Conservation (phyloP, 2,113 vertebrate genomes). For the Thermophis baileyi region DNA sequence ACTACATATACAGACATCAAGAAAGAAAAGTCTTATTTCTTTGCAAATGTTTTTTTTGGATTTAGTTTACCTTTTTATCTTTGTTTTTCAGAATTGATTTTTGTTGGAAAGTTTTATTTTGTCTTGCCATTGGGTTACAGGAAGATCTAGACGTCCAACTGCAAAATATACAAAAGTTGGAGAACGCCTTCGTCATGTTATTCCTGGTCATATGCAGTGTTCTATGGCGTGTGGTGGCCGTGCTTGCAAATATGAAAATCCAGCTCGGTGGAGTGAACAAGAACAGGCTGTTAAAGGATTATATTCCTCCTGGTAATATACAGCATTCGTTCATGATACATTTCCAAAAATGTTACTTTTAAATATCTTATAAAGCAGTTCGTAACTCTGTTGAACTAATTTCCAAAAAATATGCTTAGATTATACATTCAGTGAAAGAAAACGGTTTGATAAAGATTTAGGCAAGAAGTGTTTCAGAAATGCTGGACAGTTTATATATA, state of each 20-base stretch:
- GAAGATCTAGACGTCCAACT: slow-evolving; percentile 76
- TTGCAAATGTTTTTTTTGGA: neutral
- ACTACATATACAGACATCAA: neutral
- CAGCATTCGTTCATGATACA: neutral
- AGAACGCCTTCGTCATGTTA: slow-evolving; percentile 90
- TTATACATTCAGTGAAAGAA: neutral
- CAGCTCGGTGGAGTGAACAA: slow-evolving; percentile 86
- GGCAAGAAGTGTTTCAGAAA: neutral
- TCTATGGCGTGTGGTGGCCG: slow-evolving; percentile 94
- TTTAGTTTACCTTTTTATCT: neutral
- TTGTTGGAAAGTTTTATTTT: neutral
- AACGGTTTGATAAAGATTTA: neutral
- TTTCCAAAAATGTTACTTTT: neutral
- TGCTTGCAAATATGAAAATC: slow-evolving; percentile 97
- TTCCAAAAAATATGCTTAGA: neutral
- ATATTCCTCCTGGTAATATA: slow-evolving; percentile 90
- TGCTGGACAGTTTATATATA: neutral
- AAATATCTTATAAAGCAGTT: neutral
- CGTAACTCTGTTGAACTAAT: neutral
- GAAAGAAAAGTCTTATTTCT: neutral
- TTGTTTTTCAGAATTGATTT: neutral
- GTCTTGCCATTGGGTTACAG: slow-evolving; percentile 57
- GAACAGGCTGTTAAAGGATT: slow-evolving; percentile 91
- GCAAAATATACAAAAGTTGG: slow-evolving; percentile 96
- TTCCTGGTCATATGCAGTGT: slow-evolving; percentile 93